These are phyloP conservation scores for Stercorarius parasiticus DNA, from an alignment of 2,113 vertebrate genomes.

Conservation along the genomic window DNA sequence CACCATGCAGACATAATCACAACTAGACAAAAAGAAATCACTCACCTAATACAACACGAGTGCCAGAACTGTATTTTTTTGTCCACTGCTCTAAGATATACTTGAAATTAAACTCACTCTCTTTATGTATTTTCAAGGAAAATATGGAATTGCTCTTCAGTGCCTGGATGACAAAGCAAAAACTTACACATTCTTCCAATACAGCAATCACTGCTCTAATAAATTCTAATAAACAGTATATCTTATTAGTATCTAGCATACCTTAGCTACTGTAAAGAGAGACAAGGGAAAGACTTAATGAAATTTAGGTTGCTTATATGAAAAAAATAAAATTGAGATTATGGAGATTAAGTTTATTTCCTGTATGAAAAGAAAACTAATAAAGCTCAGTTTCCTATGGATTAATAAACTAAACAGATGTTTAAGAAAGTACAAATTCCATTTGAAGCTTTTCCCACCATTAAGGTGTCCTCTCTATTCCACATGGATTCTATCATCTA, in stretches of 20 bases:
- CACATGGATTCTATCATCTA: background rate
- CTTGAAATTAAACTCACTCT: conserved; percentile 67
- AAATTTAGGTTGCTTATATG: background rate
- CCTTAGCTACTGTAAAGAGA: background rate
- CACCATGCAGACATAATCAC: background rate
- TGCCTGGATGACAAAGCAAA: conserved; percentile 57
- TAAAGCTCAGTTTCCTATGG: background rate
- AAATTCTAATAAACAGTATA: background rate
- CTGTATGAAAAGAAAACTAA: background rate
- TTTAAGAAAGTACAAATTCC: background rate
- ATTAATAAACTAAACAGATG: background rate
- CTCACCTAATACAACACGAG: conserved; percentile 83
- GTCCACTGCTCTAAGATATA: conserved; percentile 83
- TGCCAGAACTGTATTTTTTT: conserved; percentile 72
- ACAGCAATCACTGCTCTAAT: background rate
- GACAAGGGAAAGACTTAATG: background rate
- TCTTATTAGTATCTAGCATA: background rate
- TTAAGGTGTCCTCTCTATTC: background rate
- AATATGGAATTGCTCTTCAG: conserved; percentile 77
- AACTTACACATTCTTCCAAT: background rate
- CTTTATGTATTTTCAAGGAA: conserved; percentile 82
- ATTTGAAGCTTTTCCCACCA: background rate
- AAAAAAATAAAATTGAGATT: background rate
- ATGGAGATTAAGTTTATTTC: background rate
- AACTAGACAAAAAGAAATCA: background rate